Evolutionary conservation across 2,797 vertebrate species (phyloP), one percentile per base, ranked within the genome.

Genomic region (Phrynocephalus forsythii): DNA sequence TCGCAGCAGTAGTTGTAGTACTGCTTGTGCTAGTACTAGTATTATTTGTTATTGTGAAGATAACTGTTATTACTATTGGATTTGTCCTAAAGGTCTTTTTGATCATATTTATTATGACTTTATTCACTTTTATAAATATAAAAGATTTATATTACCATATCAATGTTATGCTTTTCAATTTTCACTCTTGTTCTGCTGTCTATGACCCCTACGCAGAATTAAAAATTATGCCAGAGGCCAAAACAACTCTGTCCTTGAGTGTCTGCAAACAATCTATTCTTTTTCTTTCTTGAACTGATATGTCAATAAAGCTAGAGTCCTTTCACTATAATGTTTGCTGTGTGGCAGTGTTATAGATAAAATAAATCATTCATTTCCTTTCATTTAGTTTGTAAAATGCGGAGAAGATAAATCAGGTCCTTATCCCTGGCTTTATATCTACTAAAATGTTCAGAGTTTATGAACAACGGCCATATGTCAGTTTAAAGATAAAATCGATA

Each of bases 321-420:
- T 89, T 91, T 91, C 38, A 78, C 75, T 91, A 16, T 18, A 82
- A 86, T 79, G 87, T 79, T 77, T 90, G 66, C 50, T 78, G 44
- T 86, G 73, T 33, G 16, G 67, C 30, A 71, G 63, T 81, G 79
- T n/a, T 91, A 33, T 50, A 44, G 87, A 86, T 76, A 91, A 78
- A 50, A 92, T 48, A 79, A 83, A 71, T 85, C 69, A 93, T 92
- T 92, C 50, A 90, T 93, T 92, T 90, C 82, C 72, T 85, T 76
- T 63, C 77, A 11, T 86, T 87, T 87, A 83, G 72, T 88, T 68
- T 28, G 56, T 84, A 91, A 82, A 85, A 84, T 73, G 48, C 82
- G 22, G 50, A 67, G 79, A 63, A 86, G 86, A 93, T 94, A 94
- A 95, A 95, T 94, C 93, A 92, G 44, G 0, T n/a, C 80, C 71